Base-by-base conservation (phyloP, 2,113 vertebrate genomes). In the Rhinoderma darwinii region DNA sequence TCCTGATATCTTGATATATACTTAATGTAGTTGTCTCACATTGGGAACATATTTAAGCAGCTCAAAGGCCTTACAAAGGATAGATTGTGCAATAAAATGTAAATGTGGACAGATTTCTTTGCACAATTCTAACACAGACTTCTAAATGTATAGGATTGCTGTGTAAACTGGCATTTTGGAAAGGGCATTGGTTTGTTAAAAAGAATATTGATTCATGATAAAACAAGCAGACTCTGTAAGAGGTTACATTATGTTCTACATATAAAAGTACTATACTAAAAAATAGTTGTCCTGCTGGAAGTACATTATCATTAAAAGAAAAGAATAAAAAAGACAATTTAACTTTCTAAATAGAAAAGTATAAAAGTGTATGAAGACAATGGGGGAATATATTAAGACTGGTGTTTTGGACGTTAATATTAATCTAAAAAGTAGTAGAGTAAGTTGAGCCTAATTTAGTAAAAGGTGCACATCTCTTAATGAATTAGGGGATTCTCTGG, bases 191-290 rank as follows among this genome's bases (percentile, higher is more conserved):
- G 76, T 86, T 61, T 81, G 63, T 81, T 86, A 86, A 86, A 77
- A 73, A 77, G 84, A 59, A 81, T 80, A 86, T 86, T 86, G 84
- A 86, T 81, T 86, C 9, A 25, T 72, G 77, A 32, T 68, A 86
- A 86, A 79, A 66, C 83, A 86, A 81, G 84, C 47, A n/a, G 50
- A 68, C 77, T 20, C 77, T 81, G 84, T 66, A 61, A 25, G 84
- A 56, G 30, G 44, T 80, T 86, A 66, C 68, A 39, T 56, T 66
- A 61, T 25, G 78, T 17, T 41, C 12, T 30, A 30, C 63, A 63
- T 30, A 70, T 86, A 68, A 86, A 86, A 22, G 75, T 70, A 70
- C 75, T 37, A 41, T 39, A 32, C 68, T 68, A 18, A 47, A 70
- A 9, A 77, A 41, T 47, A 44, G 27, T 51, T 78, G 18, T 37